Percentiles rank a stretch among this genome's conserved stretches.
These are phyloP conservation scores for Mallotus villosus DNA, from an alignment of 2,797 vertebrate genomes.

Conservation along the genomic window DNA sequence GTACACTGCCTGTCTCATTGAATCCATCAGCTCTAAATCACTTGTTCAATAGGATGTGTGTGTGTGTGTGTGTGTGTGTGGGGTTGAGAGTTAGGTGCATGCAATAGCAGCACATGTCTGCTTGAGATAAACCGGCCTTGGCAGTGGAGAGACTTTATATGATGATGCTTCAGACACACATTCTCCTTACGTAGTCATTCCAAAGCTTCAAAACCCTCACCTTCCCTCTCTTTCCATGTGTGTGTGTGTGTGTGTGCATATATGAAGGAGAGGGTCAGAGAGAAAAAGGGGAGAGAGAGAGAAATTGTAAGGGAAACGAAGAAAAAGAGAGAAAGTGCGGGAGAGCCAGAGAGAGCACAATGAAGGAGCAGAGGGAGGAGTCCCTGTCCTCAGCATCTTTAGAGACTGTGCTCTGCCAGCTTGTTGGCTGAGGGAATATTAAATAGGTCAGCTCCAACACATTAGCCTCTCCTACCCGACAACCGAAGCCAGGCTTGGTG, in stretches of 20 bases:
- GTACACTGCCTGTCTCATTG: too few relatives aligned
- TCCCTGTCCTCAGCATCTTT: constrained; percentile 24
- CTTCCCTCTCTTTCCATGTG: too few relatives aligned
- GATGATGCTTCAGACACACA: too few relatives aligned
- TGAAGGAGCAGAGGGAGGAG: neutral
- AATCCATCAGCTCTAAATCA: too few relatives aligned
- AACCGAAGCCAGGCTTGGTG: constrained; percentile 49
- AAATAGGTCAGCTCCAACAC: constrained; percentile 76
- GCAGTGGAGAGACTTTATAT: constrained; percentile 3
- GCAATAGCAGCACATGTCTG: constrained; percentile 7
- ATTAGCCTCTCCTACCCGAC: constrained; percentile 69
- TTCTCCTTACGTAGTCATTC: neutral
- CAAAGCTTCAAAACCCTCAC: too few relatives aligned
- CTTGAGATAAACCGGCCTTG: constrained; percentile 25
- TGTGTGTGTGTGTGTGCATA: too few relatives aligned
- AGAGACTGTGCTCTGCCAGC: constrained; percentile 26
- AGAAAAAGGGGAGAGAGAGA: constrained; percentile 14
- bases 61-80: too few relatives aligned
- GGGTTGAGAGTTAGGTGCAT: neutral
- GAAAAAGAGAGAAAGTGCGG: neutral
- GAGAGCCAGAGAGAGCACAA: constrained; percentile 28
- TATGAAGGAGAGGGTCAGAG: constrained; percentile 4
- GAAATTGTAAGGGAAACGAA: neutral
- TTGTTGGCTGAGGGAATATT: constrained; percentile 28
- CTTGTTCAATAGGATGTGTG: too few relatives aligned